Percentiles rank a stretch among this genome's conserved stretches.
These are phyloP conservation scores for Drosophila eohydei DNA, from an alignment of 2,888 invertebrate species.

Conservation along the genomic window DNA sequence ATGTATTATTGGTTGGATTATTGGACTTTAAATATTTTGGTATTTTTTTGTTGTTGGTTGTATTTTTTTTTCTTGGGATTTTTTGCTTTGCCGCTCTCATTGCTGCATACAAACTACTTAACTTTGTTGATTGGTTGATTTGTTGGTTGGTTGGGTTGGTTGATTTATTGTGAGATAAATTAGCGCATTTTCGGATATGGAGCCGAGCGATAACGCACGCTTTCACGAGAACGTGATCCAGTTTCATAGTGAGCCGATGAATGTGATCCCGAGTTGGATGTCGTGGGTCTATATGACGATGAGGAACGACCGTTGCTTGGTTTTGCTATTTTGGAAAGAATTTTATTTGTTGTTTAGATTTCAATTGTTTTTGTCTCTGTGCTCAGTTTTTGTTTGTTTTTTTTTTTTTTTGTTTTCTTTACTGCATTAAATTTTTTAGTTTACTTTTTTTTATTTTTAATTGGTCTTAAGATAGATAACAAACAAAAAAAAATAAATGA, in stretches of 20 bases:
- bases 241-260: constrained; percentile 84
- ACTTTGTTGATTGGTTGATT: constrained; percentile 60
- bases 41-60: constrained; percentile 42
- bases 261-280: constrained; percentile 84
- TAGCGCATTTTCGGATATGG: constrained; percentile 85
- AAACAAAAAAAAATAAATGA: constrained; percentile 43
- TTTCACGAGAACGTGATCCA: constrained; percentile 84
- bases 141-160: constrained; percentile 44
- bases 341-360: constrained; percentile 78
- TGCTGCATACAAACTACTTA: constrained; percentile 53
- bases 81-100: constrained; percentile 27
- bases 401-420: constrained; percentile 40
- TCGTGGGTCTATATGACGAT: constrained; percentile 84
- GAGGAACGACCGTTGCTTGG: constrained; percentile 85
- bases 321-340: constrained; percentile 84
- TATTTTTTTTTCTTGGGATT: constrained; percentile 32
- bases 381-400: constrained; percentile 24
- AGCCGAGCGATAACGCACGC: constrained; percentile 84
- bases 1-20: constrained; percentile 70
- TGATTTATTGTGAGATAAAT: constrained; percentile 52
- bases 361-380: constrained; percentile 66
- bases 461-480: constrained; percentile 54
- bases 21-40: constrained; percentile 61
- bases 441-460: constrained; percentile 32
- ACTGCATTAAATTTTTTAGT: constrained; percentile 44